phyloP scores from a whole-genome alignment of 2,797 vertebrate species.

The Pangasius mekongensis region DNA sequence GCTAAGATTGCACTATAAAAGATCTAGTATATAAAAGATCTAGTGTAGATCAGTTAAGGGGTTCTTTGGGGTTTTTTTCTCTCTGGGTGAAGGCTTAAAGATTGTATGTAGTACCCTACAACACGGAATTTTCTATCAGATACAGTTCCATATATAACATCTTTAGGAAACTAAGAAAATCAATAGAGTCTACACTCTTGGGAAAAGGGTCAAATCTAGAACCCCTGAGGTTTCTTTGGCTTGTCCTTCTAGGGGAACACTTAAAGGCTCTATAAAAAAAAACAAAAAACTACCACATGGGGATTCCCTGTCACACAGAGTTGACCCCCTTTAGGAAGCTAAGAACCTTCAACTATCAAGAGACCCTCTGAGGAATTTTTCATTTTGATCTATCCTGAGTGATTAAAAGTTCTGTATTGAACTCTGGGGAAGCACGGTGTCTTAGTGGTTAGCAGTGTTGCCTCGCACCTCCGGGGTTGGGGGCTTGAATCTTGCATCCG shows the following conservation, averaged over 20 bases:
- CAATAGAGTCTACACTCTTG: not conserved
- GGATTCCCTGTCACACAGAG: not conserved
- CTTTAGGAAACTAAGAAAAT: not conserved
- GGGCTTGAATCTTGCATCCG: no score
- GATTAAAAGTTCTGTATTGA: not conserved
- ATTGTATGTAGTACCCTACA: not conserved
- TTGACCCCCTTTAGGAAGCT: not conserved
- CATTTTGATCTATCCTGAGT: not conserved
- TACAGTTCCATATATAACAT: no score
- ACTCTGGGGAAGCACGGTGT: not conserved
- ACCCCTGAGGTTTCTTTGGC: not conserved
- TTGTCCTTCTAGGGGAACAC: not conserved
- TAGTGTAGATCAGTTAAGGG: not conserved
- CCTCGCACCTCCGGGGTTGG: no score
- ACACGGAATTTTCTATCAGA: not conserved
- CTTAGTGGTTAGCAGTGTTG: no score
- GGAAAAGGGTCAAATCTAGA: not conserved
- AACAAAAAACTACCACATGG: not conserved
- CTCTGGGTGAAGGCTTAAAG: not conserved
- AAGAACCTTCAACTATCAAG: not conserved
- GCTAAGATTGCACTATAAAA: not conserved
- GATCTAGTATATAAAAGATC: not conserved
- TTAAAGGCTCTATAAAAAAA: not conserved
- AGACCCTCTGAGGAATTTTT: not conserved
- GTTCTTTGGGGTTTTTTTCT: not conserved